A percentile compares a stretch with the other conserved stretches of the same genome.
phyloP scores from a whole-genome alignment of 2,797 vertebrate species.

The Poeciliopsis turneri region DNA sequence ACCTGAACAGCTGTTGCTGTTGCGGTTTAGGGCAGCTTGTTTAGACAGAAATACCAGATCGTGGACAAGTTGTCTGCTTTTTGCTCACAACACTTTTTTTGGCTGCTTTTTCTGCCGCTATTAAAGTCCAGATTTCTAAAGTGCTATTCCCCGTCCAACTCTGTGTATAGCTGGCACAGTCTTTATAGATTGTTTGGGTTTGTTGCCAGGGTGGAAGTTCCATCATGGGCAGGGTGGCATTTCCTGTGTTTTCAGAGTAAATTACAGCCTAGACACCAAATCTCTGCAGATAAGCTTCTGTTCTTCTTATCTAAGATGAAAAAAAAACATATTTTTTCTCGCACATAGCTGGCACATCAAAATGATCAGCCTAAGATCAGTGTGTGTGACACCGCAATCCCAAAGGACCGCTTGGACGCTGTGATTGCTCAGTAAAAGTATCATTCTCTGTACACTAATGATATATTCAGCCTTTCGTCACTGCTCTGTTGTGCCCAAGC shows the following conservation, averaged over 20 bases:
- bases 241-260: slow-evolving; percentile 70
- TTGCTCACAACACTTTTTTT: slow-evolving; percentile 10
- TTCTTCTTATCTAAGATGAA: not conserved
- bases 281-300: slow-evolving; percentile 19
- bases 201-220: slow-evolving; percentile 56
- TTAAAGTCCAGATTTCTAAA: slow-evolving; percentile 1
- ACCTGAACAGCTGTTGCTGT: slow-evolving; percentile 53
- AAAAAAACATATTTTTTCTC: not conserved
- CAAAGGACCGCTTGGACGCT: not conserved
- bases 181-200: slow-evolving; percentile 62
- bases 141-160: slow-evolving; percentile 25
- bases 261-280: slow-evolving; percentile 43
- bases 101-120: not conserved
- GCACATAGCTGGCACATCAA: not conserved
- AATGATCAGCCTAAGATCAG: not conserved
- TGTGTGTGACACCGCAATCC: not conserved
- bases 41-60: slow-evolving; percentile 10
- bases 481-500: not conserved
- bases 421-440: not conserved
- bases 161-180: slow-evolving; percentile 18
- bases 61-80: not conserved
- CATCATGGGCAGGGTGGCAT: slow-evolving; percentile 70
- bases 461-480: not conserved
- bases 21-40: slow-evolving; percentile 12
- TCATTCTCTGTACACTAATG: not conserved